Conservation (phyloP, 2,888 invertebrate genomes). For the Hermaeophaga mercurialis region DNA sequence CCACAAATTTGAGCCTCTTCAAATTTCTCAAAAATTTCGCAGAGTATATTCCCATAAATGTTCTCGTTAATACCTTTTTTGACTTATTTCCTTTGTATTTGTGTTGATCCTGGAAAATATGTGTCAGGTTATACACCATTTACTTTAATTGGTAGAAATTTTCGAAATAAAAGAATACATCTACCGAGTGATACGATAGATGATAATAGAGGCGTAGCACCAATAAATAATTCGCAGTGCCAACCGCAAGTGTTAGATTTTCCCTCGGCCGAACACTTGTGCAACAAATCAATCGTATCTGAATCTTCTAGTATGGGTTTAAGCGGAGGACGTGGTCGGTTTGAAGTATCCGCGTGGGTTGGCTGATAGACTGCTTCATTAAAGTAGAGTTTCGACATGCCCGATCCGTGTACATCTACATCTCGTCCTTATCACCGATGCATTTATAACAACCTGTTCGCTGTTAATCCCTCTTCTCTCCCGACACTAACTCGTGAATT, state of each 20-base stretch:
- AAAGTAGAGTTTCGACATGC: slow-evolving; percentile 53
- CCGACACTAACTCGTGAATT: slow-evolving; percentile 43
- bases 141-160: no score
- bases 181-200: no score
- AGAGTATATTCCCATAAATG: no score
- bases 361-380: slow-evolving; percentile 59
- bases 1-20: no score
- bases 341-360: slow-evolving; percentile 46
- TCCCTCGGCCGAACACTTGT: not conserved
- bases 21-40: no score
- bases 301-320: slow-evolving; percentile 17
- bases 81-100: no score
- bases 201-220: no score
- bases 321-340: slow-evolving; percentile 21
- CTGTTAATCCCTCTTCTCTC: slow-evolving; percentile 44
- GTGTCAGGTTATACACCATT: no score
- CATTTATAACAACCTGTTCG: slow-evolving; percentile 53
- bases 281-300: slow-evolving; percentile 25
- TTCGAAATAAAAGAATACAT: no score
- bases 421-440: slow-evolving; percentile 54
- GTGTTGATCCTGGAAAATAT: no score
- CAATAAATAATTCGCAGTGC: not conserved
- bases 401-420: slow-evolving; percentile 56
- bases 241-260: not conserved
- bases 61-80: no score